Evolutionary conservation across 2,888 invertebrate species (phyloP).

Genomic region (Blera fallax): DNA sequence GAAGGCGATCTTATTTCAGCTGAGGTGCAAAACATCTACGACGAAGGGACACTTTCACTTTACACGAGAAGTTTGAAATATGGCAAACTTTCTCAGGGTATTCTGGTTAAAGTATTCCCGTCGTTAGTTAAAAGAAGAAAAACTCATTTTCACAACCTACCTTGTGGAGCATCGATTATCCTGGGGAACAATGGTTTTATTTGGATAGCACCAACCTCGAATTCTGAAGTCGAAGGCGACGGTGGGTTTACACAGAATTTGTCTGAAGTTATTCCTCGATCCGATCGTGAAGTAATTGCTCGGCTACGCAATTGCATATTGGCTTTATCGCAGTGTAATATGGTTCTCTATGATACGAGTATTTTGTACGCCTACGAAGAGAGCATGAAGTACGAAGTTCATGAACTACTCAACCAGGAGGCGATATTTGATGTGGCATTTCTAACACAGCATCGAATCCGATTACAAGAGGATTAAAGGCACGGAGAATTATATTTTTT

Average conservation of each 20-base stretch:
- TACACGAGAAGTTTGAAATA: slow-evolving; percentile 98
- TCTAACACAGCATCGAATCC: slow-evolving; percentile 88
- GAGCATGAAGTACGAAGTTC: slow-evolving; percentile 90
- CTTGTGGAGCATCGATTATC: slow-evolving; percentile 95
- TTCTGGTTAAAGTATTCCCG: slow-evolving; percentile 94
- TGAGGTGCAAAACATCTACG: slow-evolving; percentile 96
- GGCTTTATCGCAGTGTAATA: slow-evolving; percentile 92
- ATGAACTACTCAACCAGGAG: slow-evolving; percentile 91
- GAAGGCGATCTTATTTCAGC: slow-evolving; percentile 99
- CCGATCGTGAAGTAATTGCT: slow-evolving; percentile 93
- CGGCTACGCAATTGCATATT: slow-evolving; percentile 94
- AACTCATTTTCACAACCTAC: slow-evolving; percentile 96
- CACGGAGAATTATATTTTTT: neutral
- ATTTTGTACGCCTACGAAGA: slow-evolving; percentile 95
- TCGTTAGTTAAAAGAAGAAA: slow-evolving; percentile 95
- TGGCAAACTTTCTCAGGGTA: slow-evolving; percentile 96
- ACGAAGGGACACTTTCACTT: slow-evolving; percentile 95
- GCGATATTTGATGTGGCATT: slow-evolving; percentile 92
- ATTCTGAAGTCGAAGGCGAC: slow-evolving; percentile 85
- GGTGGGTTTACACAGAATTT: slow-evolving; percentile 91
- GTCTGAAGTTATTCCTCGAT: slow-evolving; percentile 86
- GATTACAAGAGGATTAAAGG: slow-evolving; percentile 80
- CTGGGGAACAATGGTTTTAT: slow-evolving; percentile 98
- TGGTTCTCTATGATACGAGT: slow-evolving; percentile 96
- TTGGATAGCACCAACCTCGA: slow-evolving; percentile 91